These are phyloP conservation scores for Panurus biarmicus DNA, from an alignment of 2,113 vertebrate species.

Conservation along the genomic window DNA sequence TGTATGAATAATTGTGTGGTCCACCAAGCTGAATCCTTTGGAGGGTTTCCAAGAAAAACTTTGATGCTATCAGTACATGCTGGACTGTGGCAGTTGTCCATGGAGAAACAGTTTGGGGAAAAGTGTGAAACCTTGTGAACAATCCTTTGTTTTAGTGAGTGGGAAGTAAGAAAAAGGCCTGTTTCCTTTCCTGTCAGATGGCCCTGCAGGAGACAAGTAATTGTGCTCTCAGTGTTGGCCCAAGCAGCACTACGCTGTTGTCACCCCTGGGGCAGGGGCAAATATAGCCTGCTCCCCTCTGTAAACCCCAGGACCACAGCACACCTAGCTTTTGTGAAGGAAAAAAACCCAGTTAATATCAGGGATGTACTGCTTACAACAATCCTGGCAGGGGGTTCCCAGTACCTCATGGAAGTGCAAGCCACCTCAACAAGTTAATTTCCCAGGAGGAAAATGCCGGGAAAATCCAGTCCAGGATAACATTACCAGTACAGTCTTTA, in stretches of 20 bases:
- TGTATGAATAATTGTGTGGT: conserved; percentile 2
- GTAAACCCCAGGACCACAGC: neutral
- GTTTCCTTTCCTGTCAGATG: neutral
- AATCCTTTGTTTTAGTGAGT: conserved; percentile 10
- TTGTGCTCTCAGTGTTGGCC: neutral
- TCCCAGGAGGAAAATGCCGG: neutral
- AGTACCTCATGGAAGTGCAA: neutral
- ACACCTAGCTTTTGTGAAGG: neutral
- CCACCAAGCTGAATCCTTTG: neutral
- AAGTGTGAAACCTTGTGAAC: neutral
- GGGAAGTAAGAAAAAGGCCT: neutral
- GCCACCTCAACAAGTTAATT: neutral
- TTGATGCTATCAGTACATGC: neutral
- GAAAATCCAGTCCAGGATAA: neutral
- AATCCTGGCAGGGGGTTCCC: accelerated
- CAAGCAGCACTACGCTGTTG: accelerated
- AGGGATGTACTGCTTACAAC: neutral
- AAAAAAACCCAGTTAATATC: neutral
- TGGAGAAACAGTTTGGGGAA: neutral
- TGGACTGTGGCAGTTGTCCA: neutral
- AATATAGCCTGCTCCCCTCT: neutral
- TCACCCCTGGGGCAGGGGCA: accelerated
- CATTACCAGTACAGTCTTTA: neutral
- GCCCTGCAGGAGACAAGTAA: accelerated
- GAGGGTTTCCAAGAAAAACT: conserved; percentile 33